Evolutionary conservation across 2,113 vertebrate genomes (phyloP).

Genomic region (Phalacrocorax pelagicus): DNA sequence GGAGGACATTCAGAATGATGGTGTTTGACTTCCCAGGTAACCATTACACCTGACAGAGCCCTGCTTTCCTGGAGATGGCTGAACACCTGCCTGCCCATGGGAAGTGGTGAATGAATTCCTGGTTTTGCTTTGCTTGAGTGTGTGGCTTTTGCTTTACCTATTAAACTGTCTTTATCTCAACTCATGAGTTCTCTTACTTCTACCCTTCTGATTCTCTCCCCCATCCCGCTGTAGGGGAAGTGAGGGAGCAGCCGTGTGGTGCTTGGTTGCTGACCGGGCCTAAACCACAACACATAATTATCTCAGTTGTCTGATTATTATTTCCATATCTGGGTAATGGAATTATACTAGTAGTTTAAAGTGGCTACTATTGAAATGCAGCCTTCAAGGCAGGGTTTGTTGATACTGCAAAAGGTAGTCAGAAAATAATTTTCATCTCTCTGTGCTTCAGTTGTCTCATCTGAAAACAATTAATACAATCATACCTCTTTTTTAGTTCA

Average conservation of each 20-base stretch:
- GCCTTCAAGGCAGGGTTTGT: neutral
- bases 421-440: neutral
- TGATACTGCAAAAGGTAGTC: neutral
- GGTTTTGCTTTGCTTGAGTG: neutral
- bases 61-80: neutral
- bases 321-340: neutral
- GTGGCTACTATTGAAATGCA: neutral
- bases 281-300: neutral
- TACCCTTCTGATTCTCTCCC: no score
- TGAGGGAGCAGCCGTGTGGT: no score
- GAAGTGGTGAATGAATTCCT: neutral
- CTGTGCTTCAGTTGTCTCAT: neutral
- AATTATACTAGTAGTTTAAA: neutral
- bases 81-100: neutral
- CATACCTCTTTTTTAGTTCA: neutral
- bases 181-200: no score
- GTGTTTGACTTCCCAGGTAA: neutral
- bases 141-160: neutral
- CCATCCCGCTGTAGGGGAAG: no score
- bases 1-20: neutral
- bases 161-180: no score
- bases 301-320: neutral
- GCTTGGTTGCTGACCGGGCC: neutral
- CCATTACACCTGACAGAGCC: fast-evolving
- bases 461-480: neutral